A percentile compares a stretch with the other conserved stretches of the same genome.
Evolutionary conservation across 2,113 vertebrate genomes (phyloP).

Genomic region (Corvus cornix): DNA sequence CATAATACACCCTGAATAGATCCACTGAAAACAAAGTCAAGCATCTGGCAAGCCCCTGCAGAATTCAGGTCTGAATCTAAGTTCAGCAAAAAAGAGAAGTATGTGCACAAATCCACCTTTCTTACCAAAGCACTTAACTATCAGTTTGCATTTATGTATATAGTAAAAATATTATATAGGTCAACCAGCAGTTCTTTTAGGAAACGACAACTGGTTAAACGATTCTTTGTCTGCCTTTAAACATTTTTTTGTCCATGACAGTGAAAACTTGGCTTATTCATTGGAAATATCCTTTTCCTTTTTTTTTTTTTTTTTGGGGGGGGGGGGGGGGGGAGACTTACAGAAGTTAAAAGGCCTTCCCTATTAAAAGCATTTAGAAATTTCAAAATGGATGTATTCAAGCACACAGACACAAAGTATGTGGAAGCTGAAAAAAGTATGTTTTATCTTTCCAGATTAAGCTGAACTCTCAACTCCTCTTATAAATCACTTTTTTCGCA

Average conservation of each 20-base stretch:
- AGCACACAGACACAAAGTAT: not conserved
- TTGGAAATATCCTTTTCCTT: not conserved
- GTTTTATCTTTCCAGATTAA: not conserved
- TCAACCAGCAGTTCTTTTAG: not conserved
- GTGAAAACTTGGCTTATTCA: slow-evolving; percentile 19
- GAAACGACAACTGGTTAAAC: slow-evolving; percentile 9
- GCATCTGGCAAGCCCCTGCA: not conserved
- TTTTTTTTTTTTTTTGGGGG: not conserved
- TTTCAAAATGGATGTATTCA: not conserved
- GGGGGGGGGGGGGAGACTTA: not conserved
- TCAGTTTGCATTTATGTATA: not conserved
- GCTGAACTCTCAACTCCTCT: not conserved
- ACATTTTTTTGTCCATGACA: not conserved
- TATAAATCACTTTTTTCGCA: not conserved
- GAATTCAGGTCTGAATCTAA: not conserved
- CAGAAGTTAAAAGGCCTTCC: not conserved
- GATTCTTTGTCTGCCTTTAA: not conserved
- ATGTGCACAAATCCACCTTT: not conserved
- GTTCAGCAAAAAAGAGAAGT: not conserved
- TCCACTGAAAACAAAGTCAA: slow-evolving; percentile 11
- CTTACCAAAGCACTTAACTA: not conserved
- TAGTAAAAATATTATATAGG: not conserved
- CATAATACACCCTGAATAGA: not conserved
- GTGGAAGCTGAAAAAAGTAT: not conserved
- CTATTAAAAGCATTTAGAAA: not conserved